A percentile compares a stretch with the other conserved stretches of the same genome.
These are phyloP conservation scores for Idaea aversata DNA, from an alignment of 2,888 invertebrate genomes.

Conservation along the genomic window DNA sequence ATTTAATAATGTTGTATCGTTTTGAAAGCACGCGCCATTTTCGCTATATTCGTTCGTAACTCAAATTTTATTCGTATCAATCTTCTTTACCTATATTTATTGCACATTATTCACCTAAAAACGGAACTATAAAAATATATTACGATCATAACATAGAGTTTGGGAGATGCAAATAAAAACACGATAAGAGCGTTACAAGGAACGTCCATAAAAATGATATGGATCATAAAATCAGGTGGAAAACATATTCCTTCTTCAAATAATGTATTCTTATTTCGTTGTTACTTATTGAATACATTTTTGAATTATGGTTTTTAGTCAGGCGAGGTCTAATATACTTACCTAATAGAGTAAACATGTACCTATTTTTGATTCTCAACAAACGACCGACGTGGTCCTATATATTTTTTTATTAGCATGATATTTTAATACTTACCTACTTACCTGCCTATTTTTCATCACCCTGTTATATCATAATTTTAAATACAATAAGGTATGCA, in stretches of 20 bases:
- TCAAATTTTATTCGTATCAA: constrained; percentile 11
- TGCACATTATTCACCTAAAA: constrained; percentile 39
- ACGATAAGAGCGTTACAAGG: constrained; percentile 41
- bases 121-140: constrained; percentile 57
- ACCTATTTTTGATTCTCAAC: background rate
- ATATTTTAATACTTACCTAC: too few species aligned
- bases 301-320: background rate
- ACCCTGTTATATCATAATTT: too few species aligned
- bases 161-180: constrained; percentile 49
- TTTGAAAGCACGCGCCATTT: background rate
- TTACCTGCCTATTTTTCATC: too few species aligned
- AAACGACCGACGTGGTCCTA: too few species aligned
- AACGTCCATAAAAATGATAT: constrained; percentile 51
- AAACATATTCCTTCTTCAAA: constrained; percentile 28
- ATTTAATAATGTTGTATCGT: background rate
- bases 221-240: constrained; percentile 45
- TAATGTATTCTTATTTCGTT: constrained; percentile 38
- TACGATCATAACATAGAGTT: constrained; percentile 47
- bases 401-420: too few species aligned
- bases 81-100: constrained; percentile 21
- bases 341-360: background rate
- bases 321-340: background rate
- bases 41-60: background rate
- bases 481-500: too few species aligned
- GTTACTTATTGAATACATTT: constrained; percentile 23